These are phyloP conservation scores for Cervus canadensis DNA, from an alignment of 2,113 vertebrate genomes.

Conservation along the genomic window DNA sequence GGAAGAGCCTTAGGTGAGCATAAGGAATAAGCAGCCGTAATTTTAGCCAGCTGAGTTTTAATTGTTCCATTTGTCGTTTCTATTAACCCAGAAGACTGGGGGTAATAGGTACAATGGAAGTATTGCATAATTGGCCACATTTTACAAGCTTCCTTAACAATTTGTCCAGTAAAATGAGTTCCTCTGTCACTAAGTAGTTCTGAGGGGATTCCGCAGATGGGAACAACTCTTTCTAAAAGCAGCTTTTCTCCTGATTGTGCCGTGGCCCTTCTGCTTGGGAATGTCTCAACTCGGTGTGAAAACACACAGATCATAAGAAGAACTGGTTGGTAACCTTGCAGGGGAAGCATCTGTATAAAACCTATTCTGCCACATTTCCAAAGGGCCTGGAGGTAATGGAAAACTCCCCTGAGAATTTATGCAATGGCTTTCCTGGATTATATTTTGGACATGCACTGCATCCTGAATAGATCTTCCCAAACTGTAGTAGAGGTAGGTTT, in stretches of 20 bases:
- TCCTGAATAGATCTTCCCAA: neutral
- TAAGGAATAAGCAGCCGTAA: neutral
- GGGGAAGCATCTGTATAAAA: neutral
- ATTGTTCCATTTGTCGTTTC: neutral
- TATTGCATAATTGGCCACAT: neutral
- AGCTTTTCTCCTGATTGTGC: neutral
- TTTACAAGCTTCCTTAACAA: neutral
- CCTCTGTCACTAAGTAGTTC: neutral
- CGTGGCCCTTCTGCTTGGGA: neutral
- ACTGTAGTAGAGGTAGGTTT: neutral
- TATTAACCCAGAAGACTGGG: neutral
- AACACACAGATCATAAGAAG: neutral
- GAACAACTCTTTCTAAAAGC: neutral
- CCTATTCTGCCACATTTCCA: neutral
- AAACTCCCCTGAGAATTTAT: neutral
- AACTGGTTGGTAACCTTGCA: neutral
- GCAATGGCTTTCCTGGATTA: neutral
- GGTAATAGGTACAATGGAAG: neutral
- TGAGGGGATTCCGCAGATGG: neutral
- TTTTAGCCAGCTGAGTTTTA: neutral
- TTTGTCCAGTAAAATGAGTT: neutral
- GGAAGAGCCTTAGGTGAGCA: neutral
- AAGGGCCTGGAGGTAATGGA: neutral
- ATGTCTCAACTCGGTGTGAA: neutral
- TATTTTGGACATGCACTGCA: neutral